Evolutionary conservation across 2,113 vertebrate genomes (phyloP), one percentile per base, ranked within the genome.

Genomic region (Astur gentilis): DNA sequence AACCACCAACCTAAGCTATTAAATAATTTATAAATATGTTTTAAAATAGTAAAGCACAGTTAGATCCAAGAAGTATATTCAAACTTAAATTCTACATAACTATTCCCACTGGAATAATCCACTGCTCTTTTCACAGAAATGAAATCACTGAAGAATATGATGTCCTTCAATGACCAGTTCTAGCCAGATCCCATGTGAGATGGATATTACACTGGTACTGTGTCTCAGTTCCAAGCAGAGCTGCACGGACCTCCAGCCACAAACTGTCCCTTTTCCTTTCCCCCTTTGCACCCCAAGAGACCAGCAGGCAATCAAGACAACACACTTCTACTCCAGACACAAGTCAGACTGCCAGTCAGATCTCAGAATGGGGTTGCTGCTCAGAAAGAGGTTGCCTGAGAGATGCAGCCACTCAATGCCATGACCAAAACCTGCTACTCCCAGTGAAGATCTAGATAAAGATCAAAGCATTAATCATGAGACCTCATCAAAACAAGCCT

Each of bases 381-480:
- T 49, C 54, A 61, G n/a, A 32, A 44, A 5, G 8, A 47, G 1
- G 5, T 22, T 78, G 40, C 12, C 15, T 1, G 10, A 50, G 4
- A 81, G 27, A 91, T 1, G 21, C 25, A 65, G 20, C 17, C 77
- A 55, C 25, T 38, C 62, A 79, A 76, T 8, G 50, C n/a, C 81
- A 73, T 85, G 77, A 91, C 73, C 91, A 96, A 82, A 91, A 69
- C 15, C 27, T 54, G 44, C 31, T 61, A 79, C 12, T 96, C 62
- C 40, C 52, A 76, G 16, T 23, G 40, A 83, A 79, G 66, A 50
- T 80, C 66, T 54, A 91, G 69, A 77, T 54, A 92, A 69, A 89
- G 87, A 96, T 91, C 78, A 90, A 97, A 87, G 66, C 3, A 54
- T 42, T 64, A 88, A 83, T 89, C 82, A 88, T 44, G 29, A 86